Conservation (phyloP, 2,888 invertebrate species). For the Chrysomela aeneicollis region DNA sequence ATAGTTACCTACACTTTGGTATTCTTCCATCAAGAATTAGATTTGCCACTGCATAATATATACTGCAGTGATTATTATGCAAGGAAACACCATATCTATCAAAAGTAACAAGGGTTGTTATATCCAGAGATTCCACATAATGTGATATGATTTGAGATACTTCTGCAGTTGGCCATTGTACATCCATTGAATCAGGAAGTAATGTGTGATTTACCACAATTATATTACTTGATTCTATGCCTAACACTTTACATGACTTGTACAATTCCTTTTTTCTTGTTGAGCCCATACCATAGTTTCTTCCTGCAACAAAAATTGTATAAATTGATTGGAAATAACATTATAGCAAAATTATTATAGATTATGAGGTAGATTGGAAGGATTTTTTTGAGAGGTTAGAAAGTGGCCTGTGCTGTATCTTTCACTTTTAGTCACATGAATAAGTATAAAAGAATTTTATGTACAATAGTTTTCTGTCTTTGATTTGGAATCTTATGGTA, state of each 20-base stretch:
- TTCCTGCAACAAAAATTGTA: constrained; percentile 51
- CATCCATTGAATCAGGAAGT: constrained; percentile 78
- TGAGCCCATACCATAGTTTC: constrained; percentile 60
- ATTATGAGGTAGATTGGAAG: no score
- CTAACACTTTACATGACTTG: constrained; percentile 80
- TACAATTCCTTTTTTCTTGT: constrained; percentile 81
- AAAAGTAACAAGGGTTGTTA: constrained; percentile 90
- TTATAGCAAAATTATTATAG: no score
- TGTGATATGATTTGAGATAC: constrained; percentile 71
- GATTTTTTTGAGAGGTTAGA: no score
- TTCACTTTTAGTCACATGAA: no score
- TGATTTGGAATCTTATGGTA: no score
- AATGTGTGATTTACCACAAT: constrained; percentile 74
- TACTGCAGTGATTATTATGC: constrained; percentile 90
- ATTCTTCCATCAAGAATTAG: constrained; percentile 78
- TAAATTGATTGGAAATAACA: not conserved
- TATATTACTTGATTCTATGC: constrained; percentile 80
- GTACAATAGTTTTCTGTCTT: no score
- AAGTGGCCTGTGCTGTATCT: no score
- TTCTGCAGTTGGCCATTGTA: constrained; percentile 77
- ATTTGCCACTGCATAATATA: constrained; percentile 82
- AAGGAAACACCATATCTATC: constrained; percentile 93
- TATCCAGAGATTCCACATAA: constrained; percentile 76
- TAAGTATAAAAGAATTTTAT: no score
- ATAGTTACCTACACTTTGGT: constrained; percentile 73